Conservation (phyloP, 2,797 vertebrate genomes). For the Tympanoctomys barrerae region DNA sequence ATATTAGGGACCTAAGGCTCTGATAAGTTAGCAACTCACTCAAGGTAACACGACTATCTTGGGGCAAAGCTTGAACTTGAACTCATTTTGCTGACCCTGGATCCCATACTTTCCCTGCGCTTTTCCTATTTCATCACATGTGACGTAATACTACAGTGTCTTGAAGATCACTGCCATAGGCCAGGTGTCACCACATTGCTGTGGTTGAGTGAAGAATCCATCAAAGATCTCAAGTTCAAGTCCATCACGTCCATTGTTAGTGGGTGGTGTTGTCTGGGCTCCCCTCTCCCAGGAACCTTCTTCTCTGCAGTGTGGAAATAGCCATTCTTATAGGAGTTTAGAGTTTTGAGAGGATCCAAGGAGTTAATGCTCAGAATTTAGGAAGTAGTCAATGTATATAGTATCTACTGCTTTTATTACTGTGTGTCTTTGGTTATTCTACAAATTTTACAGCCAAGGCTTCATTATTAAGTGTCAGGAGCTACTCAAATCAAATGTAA, state of each 20-base stretch:
- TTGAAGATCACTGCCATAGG: rapidly evolving
- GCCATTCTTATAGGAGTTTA: not conserved
- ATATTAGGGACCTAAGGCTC: not conserved
- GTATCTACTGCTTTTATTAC: conserved; percentile 7
- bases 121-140: not conserved
- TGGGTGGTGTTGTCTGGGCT: not conserved
- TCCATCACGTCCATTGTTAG: too few relatives aligned
- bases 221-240: not conserved
- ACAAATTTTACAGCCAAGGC: not conserved
- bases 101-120: not conserved
- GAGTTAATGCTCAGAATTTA: not conserved
- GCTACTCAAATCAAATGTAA: not conserved
- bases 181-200: not conserved
- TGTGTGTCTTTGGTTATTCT: conserved; percentile 12
- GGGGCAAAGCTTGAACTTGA: not conserved
- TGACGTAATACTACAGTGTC: not conserved
- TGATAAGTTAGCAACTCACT: not conserved
- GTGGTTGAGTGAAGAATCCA: not conserved
- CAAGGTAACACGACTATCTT: not conserved
- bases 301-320: not conserved
- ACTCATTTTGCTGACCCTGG: too few relatives aligned
- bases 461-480: not conserved
- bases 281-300: not conserved
- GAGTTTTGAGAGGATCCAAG: not conserved
- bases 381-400: conserved; percentile 14